These are phyloP conservation scores for Perdix hodgsoniae DNA, from an alignment of 2,797 vertebrate genomes.

Conservation along the genomic window DNA sequence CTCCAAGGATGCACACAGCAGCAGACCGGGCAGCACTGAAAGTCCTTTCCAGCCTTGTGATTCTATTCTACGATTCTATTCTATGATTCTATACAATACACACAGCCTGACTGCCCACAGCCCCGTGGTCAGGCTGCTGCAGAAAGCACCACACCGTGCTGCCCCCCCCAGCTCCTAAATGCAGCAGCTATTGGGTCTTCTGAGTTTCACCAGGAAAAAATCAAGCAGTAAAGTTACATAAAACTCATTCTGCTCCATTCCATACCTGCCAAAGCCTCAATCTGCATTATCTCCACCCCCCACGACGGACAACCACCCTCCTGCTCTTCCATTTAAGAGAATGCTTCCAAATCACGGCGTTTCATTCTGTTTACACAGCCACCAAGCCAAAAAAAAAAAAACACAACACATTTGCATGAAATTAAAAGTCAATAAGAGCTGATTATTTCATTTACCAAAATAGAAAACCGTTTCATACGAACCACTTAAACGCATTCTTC, in stretches of 20 bases:
- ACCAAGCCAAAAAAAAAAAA: not conserved
- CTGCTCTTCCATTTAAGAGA: not conserved
- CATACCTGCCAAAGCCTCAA: not conserved
- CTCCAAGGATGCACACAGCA: slow-evolving; percentile 13
- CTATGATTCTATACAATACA: no score
- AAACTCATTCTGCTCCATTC: not conserved
- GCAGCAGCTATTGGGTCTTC: not conserved
- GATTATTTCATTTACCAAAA: slow-evolving; percentile 72
- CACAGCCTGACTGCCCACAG: no score
- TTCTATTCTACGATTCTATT: no score
- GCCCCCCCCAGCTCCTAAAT: not conserved
- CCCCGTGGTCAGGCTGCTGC: not conserved
- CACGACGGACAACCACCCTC: not conserved
- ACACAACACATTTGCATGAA: slow-evolving; percentile 36
- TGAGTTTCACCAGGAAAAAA: not conserved
- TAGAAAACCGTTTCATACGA: slow-evolving; percentile 58
- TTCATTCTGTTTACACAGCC: slow-evolving; percentile 35
- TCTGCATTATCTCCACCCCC: slow-evolving; percentile 7
- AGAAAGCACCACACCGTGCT: not conserved
- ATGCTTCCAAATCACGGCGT: not conserved
- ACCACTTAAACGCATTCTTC: slow-evolving; percentile 45
- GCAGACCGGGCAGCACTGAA: not conserved
- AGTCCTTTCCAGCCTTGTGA: no score
- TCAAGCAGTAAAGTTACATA: not conserved
- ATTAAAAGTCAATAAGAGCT: slow-evolving; percentile 57